Evolutionary conservation across 2,113 vertebrate genomes (phyloP), one percentile per base, ranked within the genome.

Genomic region (Cyanoramphus novaezelandiae): DNA sequence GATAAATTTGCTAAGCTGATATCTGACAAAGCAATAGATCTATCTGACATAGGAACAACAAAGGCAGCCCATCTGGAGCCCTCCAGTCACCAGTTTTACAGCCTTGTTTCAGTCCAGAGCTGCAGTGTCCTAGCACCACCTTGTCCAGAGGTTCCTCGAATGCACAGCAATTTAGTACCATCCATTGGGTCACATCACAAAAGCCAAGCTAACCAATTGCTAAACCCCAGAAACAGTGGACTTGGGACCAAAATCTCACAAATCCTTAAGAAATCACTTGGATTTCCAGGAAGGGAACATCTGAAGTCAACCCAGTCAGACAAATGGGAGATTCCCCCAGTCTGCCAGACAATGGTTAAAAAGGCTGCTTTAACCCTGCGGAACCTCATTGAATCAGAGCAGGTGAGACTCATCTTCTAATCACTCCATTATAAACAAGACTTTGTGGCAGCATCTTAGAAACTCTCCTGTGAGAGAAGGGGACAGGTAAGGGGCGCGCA

Each of bases 381-480:
- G 68, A 96, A 89, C 70, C 82, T 88, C 90, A 82, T 91, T 84
- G 92, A 77, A 94, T 92, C 83, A 88, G 44, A 80, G 77, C 70
- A 70, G 65, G 74, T 55, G 46, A 93, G 46, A 81, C 31, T 94
- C 79, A 81, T 14, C 50, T 75, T 67, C 62, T 81, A 63, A 92
- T 67, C 65, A 52, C 18, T 47, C 82, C 9, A 1, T 52, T 84
- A 69, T 20, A 41, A 69, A 83, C 84, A 86, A 68, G 19, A 27
- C 52, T 82, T 71, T 27, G 67, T 19, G 20, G 53, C 41, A 63
- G 18, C 39, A 4, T n/a, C 8, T 15, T 57, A 68, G 75, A 47
- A 82, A 29, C n/a, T 21, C 2, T 70, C 5, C 39, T 16, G 13
- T 24, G 29, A 83, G 46, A 12, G 3, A 10, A 63, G 14, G 57